A percentile compares a stretch with the other conserved stretches of the same genome.
These are phyloP conservation scores for Ophion ventricosus DNA, from an alignment of 2,888 invertebrate species.

Conservation along the genomic window DNA sequence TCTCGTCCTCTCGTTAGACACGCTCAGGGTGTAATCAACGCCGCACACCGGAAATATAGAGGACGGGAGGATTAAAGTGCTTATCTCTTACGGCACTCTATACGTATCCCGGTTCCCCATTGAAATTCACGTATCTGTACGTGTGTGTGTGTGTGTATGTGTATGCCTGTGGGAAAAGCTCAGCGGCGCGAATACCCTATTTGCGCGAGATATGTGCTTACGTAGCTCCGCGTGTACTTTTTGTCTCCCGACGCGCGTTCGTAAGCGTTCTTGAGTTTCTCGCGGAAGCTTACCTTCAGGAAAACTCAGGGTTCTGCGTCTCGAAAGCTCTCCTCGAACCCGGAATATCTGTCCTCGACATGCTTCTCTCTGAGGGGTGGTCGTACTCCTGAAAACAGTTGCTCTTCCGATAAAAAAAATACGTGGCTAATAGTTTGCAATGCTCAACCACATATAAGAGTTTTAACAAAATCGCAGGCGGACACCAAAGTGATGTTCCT, in stretches of 20 bases:
- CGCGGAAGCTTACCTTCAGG: background rate
- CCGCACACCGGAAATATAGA: slow-evolving; percentile 22
- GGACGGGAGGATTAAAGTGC: slow-evolving; percentile 9
- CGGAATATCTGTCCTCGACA: background rate
- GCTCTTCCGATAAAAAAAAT: too few relatives aligned
- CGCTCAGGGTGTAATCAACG: slow-evolving; percentile 53
- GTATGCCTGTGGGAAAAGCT: slow-evolving; percentile 17
- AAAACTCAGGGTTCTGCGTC: background rate
- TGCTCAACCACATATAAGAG: too few relatives aligned
- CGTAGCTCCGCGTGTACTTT: background rate
- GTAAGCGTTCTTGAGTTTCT: slow-evolving; percentile 10
- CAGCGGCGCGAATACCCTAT: background rate
- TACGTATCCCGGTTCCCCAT: background rate
- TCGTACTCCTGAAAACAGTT: background rate
- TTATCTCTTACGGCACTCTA: slow-evolving; percentile 15
- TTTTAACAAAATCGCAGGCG: too few relatives aligned
- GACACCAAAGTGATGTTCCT: too few relatives aligned
- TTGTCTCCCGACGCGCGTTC: background rate
- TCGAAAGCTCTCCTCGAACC: background rate
- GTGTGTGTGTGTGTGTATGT: background rate
- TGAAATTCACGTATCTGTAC: background rate
- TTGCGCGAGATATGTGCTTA: slow-evolving; percentile 13
- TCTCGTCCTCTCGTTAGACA: slow-evolving; percentile 59
- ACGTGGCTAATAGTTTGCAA: too few relatives aligned
- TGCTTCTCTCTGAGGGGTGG: background rate